Evolutionary conservation across 2,797 vertebrate species (phyloP).

Genomic region (Hemitrygon akajei): DNA sequence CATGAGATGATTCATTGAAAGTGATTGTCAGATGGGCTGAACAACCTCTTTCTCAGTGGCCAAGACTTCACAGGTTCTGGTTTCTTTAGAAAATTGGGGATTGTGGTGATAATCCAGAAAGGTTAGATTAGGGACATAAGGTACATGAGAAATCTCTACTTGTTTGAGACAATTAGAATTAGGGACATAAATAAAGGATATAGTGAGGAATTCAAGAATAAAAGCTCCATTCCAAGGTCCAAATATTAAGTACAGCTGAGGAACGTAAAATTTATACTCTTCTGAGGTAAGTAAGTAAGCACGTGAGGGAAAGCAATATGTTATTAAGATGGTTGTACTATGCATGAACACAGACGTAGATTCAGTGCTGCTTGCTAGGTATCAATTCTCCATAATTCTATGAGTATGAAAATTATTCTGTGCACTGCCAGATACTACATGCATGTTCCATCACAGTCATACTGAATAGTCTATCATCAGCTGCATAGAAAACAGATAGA

Average conservation of each 20-base stretch:
- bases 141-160: background rate
- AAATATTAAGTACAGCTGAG: background rate
- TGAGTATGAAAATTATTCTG: background rate
- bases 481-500: background rate
- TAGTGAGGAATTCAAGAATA: background rate
- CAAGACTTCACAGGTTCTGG: too few species aligned
- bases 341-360: background rate
- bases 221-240: background rate
- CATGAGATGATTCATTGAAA: too few species aligned
- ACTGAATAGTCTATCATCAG: background rate
- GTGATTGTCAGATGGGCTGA: too few species aligned
- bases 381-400: background rate
- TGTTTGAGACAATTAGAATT: background rate
- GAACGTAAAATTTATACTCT: background rate
- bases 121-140: too few species aligned
- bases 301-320: background rate
- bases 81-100: too few species aligned
- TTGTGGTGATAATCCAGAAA: too few species aligned
- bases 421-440: background rate
- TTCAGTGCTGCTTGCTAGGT: background rate
- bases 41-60: too few species aligned
- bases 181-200: background rate
- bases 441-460: background rate
- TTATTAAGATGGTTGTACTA: background rate
- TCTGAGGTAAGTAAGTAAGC: background rate